Conservation (phyloP, 2,797 vertebrate genomes). For the Anguilla obscura region DNA sequence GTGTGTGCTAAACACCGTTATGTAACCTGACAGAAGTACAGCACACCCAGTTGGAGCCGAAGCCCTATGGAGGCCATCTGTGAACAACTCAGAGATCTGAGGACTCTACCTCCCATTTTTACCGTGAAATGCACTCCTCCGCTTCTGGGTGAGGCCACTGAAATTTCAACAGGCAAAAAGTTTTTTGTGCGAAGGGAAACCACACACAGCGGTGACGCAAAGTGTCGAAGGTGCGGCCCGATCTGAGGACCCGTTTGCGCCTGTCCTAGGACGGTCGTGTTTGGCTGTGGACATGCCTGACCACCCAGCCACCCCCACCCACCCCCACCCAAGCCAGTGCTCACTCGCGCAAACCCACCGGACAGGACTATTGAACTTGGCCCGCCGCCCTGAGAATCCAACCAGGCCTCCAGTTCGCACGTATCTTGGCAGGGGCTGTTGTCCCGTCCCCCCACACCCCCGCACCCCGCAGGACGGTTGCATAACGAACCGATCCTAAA, state of each 20-base stretch:
- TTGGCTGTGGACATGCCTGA: background rate
- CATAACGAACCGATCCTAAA: background rate
- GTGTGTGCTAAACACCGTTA: background rate
- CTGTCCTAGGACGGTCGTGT: background rate
- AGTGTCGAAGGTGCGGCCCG: background rate
- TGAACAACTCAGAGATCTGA: background rate
- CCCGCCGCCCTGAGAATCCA: background rate
- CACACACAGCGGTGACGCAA: background rate
- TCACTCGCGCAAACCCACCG: background rate
- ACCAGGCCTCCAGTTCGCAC: background rate
- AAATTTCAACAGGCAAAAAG: background rate
- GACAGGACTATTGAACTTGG: slow-evolving; percentile 19
- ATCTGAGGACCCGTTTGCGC: background rate
- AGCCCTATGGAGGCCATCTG: background rate
- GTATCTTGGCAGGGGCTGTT: background rate
- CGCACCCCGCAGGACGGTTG: background rate
- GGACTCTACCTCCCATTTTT: background rate
- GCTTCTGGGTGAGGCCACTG: background rate
- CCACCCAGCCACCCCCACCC: background rate
- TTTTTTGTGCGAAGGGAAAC: background rate
- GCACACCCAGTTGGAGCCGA: background rate
- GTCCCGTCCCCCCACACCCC: background rate
- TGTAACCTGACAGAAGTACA: background rate
- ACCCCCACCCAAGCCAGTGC: background rate
- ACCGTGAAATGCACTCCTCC: background rate